These are phyloP conservation scores for Anguilla megastoma DNA, from an alignment of 2,797 vertebrate species.

Conservation along the genomic window DNA sequence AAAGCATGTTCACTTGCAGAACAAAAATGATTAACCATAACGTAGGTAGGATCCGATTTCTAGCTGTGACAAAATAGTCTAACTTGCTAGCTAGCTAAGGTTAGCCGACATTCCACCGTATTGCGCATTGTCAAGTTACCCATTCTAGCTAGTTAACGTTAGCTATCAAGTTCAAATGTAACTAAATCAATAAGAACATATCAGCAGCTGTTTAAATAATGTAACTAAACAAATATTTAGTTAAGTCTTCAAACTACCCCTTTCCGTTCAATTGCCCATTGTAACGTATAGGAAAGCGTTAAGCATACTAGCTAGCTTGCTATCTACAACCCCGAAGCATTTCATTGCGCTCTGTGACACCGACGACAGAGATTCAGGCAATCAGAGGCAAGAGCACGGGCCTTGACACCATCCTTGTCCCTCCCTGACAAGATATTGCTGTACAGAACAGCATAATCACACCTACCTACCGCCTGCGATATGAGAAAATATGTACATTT, in stretches of 20 bases:
- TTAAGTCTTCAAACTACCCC: neutral
- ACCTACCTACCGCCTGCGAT: neutral
- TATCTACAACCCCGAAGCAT: neutral
- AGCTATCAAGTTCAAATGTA: neutral
- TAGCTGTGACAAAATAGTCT: neutral
- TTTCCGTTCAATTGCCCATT: neutral
- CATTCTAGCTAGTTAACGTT: neutral
- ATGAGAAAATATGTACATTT: neutral
- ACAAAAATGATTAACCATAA: neutral
- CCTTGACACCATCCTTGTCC: constrained; percentile 18
- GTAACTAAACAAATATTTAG: neutral
- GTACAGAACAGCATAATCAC: neutral
- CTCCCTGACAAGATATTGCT: neutral
- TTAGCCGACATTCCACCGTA: neutral
- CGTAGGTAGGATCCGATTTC: neutral
- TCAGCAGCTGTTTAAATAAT: neutral
- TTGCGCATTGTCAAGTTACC: neutral
- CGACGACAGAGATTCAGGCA: constrained; percentile 21
- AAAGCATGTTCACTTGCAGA: neutral
- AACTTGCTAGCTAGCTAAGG: neutral
- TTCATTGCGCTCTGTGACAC: neutral
- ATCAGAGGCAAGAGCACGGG: constrained; percentile 10
- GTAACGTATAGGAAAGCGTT: neutral
- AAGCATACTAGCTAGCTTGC: neutral
- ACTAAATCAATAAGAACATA: neutral